phyloP scores from a whole-genome alignment of 2,888 invertebrate species.

The Trissoscelio sp. region DNA sequence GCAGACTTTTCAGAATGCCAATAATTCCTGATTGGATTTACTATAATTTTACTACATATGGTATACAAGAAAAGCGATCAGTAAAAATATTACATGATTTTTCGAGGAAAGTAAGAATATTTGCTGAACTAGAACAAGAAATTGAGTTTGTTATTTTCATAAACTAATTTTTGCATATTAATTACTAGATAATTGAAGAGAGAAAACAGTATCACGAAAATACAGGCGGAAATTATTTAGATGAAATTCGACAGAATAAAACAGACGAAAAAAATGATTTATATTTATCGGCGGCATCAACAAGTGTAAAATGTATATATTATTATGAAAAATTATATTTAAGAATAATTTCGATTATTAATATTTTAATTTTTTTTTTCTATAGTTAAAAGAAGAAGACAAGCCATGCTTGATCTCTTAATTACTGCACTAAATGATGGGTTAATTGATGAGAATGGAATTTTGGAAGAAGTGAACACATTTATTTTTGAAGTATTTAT shows the following conservation, averaged over 20 bases:
- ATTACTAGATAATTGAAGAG: conserved; percentile 42
- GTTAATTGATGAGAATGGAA: conserved; percentile 66
- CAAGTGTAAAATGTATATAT: background rate
- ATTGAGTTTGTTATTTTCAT: too few species aligned
- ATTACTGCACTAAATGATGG: conserved; percentile 64
- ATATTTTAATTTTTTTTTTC: background rate
- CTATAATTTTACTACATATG: too few species aligned
- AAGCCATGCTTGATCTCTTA: conserved; percentile 71
- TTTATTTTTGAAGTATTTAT: conserved; percentile 71
- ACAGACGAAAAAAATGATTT: background rate
- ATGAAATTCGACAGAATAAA: background rate
- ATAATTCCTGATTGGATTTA: too few species aligned
- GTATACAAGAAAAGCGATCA: too few species aligned
- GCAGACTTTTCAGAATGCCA: too few species aligned
- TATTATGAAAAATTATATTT: too few species aligned
- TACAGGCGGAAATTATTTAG: conserved; percentile 9
- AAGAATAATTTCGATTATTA: too few species aligned
- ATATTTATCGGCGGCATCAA: background rate
- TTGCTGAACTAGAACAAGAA: too few species aligned
- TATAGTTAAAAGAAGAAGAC: conserved; percentile 52
- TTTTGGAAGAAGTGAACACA: conserved; percentile 72
- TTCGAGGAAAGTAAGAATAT: too few species aligned
- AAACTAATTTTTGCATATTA: too few species aligned
- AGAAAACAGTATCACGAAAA: conserved; percentile 37
- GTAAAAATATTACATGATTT: too few species aligned